Evolutionary conservation across 2,797 vertebrate species (phyloP), one percentile per base, ranked within the genome.

Genomic region (Catostomus latipinnis): DNA sequence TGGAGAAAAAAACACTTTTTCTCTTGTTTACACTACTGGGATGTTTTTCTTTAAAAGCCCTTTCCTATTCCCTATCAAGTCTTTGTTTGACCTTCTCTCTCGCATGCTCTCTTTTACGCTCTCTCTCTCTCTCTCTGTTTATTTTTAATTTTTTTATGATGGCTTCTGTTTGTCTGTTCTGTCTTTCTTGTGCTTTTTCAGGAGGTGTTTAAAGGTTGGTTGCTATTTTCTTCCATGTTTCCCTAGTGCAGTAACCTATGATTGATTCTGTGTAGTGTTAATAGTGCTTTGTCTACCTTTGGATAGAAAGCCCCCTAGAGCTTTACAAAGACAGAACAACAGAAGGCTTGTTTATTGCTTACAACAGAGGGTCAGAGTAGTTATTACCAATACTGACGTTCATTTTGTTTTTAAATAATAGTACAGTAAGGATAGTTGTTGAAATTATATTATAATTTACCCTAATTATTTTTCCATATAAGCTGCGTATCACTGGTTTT

Each of bases 171-270:
- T 78, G 69, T 79, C 58, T 78, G 18, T 71, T 76, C 62, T 61
- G 34, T 77, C 71, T 78, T 56, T 80, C 73, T 82, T 6, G 77
- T 72, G 67, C 48, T 34, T 86, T 76, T 68, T 45, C 82, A 81
- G 81, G 61, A 83, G 76, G 70, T 80, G 69, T 60, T 85, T 81
- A 75, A 80, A 87, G 85, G 82, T 83, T 83, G 83, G 83, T 80
- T 83, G 71, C 43, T 75, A 8, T 85, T 81, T 72, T 83, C 52
- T 81, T 61, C 53, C 13, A 58, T 18, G 34, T 34, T 34, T 4
- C 34, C 34, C 34, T 34, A 34, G 34, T 34, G 34, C 34, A 3
- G 2, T 71, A 58, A 65, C 57, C n/a, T 54, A 13, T 80, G 71
- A 70, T 54, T 74, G 6, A 60, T 34, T 81, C 53, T 77, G 34